Evolutionary conservation across 2,888 invertebrate species (phyloP).

Genomic region (Apocheima hispidaria): DNA sequence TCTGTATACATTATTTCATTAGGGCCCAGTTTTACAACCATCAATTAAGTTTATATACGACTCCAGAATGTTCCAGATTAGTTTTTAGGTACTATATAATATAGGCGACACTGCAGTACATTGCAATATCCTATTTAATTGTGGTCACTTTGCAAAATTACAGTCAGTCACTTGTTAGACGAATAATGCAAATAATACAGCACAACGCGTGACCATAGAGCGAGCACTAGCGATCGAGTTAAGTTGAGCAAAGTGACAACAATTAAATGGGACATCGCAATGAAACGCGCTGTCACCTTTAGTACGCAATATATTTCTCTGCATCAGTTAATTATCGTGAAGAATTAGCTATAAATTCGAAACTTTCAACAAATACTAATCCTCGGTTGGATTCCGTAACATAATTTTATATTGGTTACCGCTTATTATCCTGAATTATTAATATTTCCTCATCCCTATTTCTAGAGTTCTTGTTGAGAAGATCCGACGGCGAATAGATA

Average conservation of each 20-base stretch:
- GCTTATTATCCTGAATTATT: background rate
- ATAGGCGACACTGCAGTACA: no score
- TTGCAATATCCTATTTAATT: no score
- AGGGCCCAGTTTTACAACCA: constrained; percentile 49
- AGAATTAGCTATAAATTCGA: constrained; percentile 14
- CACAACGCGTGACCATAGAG: no score
- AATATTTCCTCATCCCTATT: background rate
- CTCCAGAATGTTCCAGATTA: background rate
- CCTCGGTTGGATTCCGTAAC: background rate
- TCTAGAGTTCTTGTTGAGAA: constrained; percentile 6
- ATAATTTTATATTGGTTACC: background rate
- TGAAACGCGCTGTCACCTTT: no score
- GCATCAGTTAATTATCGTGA: background rate
- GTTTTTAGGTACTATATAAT: no score
- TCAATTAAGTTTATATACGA: constrained; percentile 21
- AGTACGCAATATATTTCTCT: no score
- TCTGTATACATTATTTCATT: constrained; percentile 47
- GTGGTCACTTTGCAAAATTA: no score
- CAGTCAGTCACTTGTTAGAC: no score
- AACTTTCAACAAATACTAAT: constrained; percentile 2
- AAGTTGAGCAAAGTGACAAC: no score
- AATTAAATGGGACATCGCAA: no score
- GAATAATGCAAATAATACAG: no score
- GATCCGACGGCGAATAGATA: constrained; percentile 28
- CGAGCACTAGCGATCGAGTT: no score